Base-by-base conservation (phyloP, 2,888 invertebrate genomes). In the Blomia tropicalis region DNA sequence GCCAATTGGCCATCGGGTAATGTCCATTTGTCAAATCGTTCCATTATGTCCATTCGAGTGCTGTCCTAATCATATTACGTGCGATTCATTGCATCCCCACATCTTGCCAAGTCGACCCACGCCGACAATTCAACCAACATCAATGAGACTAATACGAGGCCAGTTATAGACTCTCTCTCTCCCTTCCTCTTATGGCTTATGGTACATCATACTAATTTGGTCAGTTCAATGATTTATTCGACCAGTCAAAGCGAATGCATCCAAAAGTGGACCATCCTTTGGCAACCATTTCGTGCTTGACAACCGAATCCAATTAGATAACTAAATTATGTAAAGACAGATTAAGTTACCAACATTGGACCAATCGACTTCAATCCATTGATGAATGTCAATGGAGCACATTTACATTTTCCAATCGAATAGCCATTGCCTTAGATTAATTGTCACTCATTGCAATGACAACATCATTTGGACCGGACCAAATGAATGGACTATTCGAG, bases 321-420 rank as follows among this genome's bases (percentile, higher is more conserved):
- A 11, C 36, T 17, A 17, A 36, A 36, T 17, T 11, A 17, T 36
- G 7, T 11, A 11, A 36, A 17, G 17, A 36, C 36, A 17, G 36
- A 7, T 36, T 36, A 36, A 11, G 36, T 36, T 11, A 36, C 7
- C 7, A 36, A 17, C 36, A 17, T 11, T 17, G 17, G 36, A 17
- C 36, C 36, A 36, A 11, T 36, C 7, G 36, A n/a, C n/a, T n/a
- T n/a, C n/a, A n/a, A n/a, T n/a, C n/a, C n/a, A n/a, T n/a, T n/a
- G n/a, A 11, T 17, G 36, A 36, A 17, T 36, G 36, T 36, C 36
- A 36, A 36, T 36, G 7, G 7, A 36, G 36, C 51, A 19, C 23
- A 47, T 47, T 47, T 47, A 47, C 51, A 47, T 47, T 47, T 47
- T 47, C 51, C 51, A 47, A 47, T 47, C 51, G 51, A 47, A 19